Evolutionary conservation across 2,797 vertebrate genomes (phyloP).

Genomic region (Rhadinocentrus ornatus): DNA sequence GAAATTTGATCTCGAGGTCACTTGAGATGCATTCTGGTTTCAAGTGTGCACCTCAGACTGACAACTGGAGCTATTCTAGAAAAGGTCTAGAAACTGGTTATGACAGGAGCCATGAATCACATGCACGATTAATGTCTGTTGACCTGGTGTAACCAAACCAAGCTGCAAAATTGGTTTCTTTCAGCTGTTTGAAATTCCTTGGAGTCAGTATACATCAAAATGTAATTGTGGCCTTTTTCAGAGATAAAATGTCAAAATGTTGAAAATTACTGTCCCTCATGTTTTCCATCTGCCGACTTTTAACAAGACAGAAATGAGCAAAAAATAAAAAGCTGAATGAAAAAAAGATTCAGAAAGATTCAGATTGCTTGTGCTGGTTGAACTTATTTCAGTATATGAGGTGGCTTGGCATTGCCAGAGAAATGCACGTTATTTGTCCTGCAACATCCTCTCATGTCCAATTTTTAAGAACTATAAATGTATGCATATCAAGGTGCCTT

Average conservation of each 20-base stretch:
- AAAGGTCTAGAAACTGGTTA: constrained; percentile 24
- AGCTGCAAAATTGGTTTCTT: constrained; percentile 7
- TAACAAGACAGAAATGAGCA: not conserved
- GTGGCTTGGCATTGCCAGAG: not conserved
- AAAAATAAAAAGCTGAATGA: not conserved
- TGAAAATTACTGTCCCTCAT: not conserved
- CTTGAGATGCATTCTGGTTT: constrained; percentile 38
- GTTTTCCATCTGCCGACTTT: not conserved
- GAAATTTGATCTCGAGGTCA: constrained; percentile 40
- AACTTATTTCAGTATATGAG: not conserved
- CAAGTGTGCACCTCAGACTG: constrained; percentile 25
- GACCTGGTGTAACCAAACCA: constrained; percentile 18
- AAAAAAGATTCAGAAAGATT: not conserved
- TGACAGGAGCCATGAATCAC: constrained; percentile 36
- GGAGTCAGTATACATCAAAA: not conserved
- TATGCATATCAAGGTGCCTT: not conserved
- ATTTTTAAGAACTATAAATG: not conserved
- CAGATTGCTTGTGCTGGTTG: not conserved
- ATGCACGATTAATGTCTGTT: constrained; percentile 8
- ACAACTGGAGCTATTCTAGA: constrained; percentile 37
- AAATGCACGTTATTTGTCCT: not conserved
- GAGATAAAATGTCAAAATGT: not conserved
- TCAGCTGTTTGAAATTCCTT: constrained; percentile 8
- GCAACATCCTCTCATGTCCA: not conserved
- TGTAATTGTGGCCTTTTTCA: not conserved